Conservation (phyloP, 2,113 vertebrate species). For the Sapajus apella region DNA sequence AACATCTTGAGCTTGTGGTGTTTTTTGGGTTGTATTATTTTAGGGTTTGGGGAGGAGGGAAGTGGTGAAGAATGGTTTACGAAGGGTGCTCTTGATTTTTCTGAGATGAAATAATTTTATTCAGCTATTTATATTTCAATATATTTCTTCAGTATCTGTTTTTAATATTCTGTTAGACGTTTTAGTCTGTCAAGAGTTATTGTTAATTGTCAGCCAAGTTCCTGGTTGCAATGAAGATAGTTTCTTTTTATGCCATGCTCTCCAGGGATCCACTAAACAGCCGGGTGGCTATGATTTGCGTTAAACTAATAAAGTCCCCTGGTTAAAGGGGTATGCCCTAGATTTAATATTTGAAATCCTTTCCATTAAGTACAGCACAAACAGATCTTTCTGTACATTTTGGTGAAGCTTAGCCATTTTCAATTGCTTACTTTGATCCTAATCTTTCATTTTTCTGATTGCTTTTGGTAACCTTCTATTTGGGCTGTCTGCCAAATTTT, state of each 20-base stretch:
- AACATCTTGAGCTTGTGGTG: background rate
- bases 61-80: too few species aligned
- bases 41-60: background rate
- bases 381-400: conserved; percentile 53
- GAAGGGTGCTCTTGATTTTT: background rate
- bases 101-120: background rate
- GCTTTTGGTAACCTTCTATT: background rate
- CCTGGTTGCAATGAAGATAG: conserved; percentile 43
- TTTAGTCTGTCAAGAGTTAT: conserved; percentile 74
- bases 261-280: conserved; percentile 58
- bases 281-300: conserved; percentile 61
- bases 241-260: conserved; percentile 53
- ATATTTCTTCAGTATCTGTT: conserved; percentile 66
- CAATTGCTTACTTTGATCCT: conserved; percentile 15
- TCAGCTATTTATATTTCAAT: background rate
- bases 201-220: conserved; percentile 27
- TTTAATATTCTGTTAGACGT: conserved; percentile 78
- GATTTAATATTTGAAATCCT: conserved; percentile 74
- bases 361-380: conserved; percentile 42
- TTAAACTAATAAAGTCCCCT: conserved; percentile 68
- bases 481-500: background rate
- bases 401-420: conserved; percentile 65
- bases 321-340: conserved; percentile 63
- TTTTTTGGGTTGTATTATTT: background rate
- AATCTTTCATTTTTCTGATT: conserved; percentile 61